phyloP scores from a whole-genome alignment of 2,797 vertebrate genomes.

The Odontamblyopus rebecca region DNA sequence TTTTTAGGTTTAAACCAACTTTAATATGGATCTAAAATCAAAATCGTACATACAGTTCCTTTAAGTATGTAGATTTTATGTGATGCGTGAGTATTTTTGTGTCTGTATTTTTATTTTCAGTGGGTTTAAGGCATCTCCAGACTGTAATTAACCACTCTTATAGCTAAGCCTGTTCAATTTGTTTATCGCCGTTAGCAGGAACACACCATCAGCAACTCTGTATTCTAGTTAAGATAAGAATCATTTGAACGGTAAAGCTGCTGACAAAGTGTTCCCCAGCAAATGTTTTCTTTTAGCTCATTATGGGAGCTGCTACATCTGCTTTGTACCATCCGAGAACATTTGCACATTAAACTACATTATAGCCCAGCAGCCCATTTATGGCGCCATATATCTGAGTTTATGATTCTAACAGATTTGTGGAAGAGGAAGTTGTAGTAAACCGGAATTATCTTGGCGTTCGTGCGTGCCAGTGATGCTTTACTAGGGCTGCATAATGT shows the following conservation, averaged over 20 bases:
- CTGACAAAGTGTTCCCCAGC: neutral
- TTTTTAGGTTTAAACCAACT: no score
- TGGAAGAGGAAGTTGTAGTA: conserved; percentile 9
- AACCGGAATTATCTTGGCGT: conserved; percentile 25
- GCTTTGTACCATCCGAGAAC: neutral
- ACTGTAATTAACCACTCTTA: conserved; percentile 3
- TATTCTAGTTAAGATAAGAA: neutral
- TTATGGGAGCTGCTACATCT: neutral
- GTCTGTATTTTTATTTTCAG: no score
- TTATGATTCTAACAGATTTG: conserved; percentile 1
- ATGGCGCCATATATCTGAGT: neutral
- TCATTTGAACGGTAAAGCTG: neutral
- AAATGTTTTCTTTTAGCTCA: neutral
- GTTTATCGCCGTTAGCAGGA: neutral
- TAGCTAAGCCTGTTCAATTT: no score
- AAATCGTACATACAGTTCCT: no score
- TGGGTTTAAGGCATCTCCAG: conserved; percentile 26
- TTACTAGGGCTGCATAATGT: conserved; percentile 19
- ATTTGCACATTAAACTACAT: neutral
- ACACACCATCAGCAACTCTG: neutral
- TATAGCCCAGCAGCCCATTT: neutral
- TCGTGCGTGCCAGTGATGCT: conserved; percentile 36
- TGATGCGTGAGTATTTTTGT: no score
- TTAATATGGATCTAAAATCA: no score
- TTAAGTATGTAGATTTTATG: no score